Percentiles rank a stretch among this genome's conserved stretches.
phyloP scores from a whole-genome alignment of 2,113 vertebrate genomes.

The Silurus asotus region DNA sequence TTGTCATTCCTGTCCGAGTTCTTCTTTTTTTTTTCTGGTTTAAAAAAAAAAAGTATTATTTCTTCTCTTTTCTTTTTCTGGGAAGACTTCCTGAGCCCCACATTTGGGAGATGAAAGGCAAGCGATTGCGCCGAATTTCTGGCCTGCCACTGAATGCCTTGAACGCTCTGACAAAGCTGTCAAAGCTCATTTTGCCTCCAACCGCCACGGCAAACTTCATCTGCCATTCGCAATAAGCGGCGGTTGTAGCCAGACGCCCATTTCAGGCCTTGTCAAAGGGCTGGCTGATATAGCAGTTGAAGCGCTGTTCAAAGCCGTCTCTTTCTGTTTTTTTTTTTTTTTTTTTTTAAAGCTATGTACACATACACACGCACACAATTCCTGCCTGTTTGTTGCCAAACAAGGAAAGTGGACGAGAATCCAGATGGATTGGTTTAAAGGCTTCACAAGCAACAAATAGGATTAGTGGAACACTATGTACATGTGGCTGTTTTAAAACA shows the following conservation, averaged over 20 bases:
- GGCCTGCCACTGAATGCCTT: conserved; percentile 74
- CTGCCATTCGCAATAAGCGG: conserved; percentile 74
- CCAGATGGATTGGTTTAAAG: conserved; percentile 34
- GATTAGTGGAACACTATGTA: conserved; percentile 25
- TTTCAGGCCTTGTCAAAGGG: conserved; percentile 62
- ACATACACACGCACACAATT: background rate
- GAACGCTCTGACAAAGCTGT: conserved; percentile 80
- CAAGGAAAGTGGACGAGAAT: conserved; percentile 33
- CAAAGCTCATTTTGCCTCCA: conserved; percentile 74
- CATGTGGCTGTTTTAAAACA: conserved; percentile 8
- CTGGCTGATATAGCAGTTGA: conserved; percentile 50
- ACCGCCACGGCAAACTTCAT: conserved; percentile 69
- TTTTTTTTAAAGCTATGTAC: background rate
- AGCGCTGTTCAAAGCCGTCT: conserved; percentile 24
- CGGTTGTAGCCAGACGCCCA: conserved; percentile 58
- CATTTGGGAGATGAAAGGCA: conserved; percentile 77
- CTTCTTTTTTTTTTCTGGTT: conserved; percentile 20
- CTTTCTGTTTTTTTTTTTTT: conserved; percentile 3
- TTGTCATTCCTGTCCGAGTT: conserved; percentile 68
- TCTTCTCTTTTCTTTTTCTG: conserved; percentile 56
- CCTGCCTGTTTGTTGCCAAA: conserved; percentile 36
- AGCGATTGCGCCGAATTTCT: conserved; percentile 69
- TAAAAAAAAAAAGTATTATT: conserved; percentile 36
- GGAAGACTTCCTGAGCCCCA: conserved; percentile 63
- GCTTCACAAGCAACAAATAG: conserved; percentile 33